phyloP scores from a whole-genome alignment of 2,113 vertebrate species.

The Sapayoa aenigma region DNA sequence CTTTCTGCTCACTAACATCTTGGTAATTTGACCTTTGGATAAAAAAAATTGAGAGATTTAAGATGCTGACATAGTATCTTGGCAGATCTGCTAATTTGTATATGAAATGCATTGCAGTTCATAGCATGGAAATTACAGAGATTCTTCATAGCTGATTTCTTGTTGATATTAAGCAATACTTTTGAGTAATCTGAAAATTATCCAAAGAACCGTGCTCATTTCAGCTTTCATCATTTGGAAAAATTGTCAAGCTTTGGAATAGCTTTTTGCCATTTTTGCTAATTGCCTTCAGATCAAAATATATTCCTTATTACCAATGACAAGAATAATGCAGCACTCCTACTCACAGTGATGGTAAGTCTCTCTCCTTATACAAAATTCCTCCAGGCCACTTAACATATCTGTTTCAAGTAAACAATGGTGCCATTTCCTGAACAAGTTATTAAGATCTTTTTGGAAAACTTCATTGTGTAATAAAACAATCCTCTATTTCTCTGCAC shows the following conservation, averaged over 20 bases:
- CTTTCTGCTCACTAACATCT: not conserved
- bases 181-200: slow-evolving; percentile 3
- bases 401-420: slow-evolving; percentile 36
- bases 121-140: not conserved
- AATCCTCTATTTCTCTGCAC: not conserved
- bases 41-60: not conserved
- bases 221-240: not conserved
- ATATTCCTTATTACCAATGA: not conserved
- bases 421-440: slow-evolving; percentile 12
- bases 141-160: not conserved
- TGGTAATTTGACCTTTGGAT: not conserved
- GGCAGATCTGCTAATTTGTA: not conserved
- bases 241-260: not conserved
- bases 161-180: not conserved
- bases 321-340: slow-evolving; percentile 5
- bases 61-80: not conserved
- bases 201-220: not conserved
- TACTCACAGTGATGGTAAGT: not conserved
- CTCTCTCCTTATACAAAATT: not conserved
- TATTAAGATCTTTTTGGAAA: not conserved
- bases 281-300: slow-evolving; percentile 2
- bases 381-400: not conserved
- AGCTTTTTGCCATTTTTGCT: not conserved
- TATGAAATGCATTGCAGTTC: not conserved
- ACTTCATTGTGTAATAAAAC: slow-evolving; percentile 3